Evolutionary conservation across 2,888 invertebrate genomes (phyloP), one percentile per base, ranked within the genome.

Genomic region (Panorpa germanica): DNA sequence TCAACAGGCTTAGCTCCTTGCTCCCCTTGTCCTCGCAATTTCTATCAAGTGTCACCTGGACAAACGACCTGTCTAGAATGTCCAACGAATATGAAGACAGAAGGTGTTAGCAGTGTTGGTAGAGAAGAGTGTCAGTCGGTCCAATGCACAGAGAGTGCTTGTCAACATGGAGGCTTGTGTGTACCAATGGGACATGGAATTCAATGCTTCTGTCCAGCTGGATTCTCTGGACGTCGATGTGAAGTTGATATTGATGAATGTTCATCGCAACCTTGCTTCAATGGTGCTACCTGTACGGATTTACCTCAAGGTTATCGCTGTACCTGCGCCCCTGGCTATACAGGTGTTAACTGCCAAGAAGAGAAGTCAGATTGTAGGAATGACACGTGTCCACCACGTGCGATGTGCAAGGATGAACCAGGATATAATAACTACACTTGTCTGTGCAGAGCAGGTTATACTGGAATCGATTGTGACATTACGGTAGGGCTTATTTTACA

Each of bases 191-290:
- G 82, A 22, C 90, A 90, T 41, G 75, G 75, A 29, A 65, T 86
- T 25, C 85, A 85, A 48, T 91, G 91, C 49, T 82, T 85, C 57
- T 91, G 91, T 43, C 88, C 90, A 0, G 88, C 88, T 43, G 90
- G 90, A 31, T 93, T 90, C 55, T 85, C 86, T 1, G 93, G 93
- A 33, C 67, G 81, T 35, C 69, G 83, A 35, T 95, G 93, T 52
- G 91, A 95, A 58, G 70, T 85, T 36, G 95, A 95, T 43, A 85
- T 93, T 27, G 83, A 93, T 45, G 93, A 93, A 47, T 95, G 95
- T 48, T 75, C 78, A 5, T 90, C 90, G 5, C 78, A 80, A 42
- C 93, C 93, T 11, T 95, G 95, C 50, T 85, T 80, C 49, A 91
- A 95, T 45, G 78, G 82, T 5, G 95, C 83, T 13, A 78, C 76